Conservation (phyloP, 35 echinoderm and acorn worm genomes). For the Apostichopus japonicus region DNA sequence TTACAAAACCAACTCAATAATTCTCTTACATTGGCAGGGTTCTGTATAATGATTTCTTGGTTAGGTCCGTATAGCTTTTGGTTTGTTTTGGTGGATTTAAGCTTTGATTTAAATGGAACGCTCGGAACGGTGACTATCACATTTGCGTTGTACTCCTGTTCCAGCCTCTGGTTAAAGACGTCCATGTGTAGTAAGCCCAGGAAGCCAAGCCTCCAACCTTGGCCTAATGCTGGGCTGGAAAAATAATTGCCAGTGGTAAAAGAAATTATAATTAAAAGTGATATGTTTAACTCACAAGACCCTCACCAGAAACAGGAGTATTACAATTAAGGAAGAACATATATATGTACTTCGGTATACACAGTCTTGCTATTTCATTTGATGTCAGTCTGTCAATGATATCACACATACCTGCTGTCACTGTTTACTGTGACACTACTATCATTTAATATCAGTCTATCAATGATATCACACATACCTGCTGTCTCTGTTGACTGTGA, state of each 20-base stretch:
- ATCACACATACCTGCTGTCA: no score
- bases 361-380: no score
- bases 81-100: conserved; percentile 86
- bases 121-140: conserved; percentile 93
- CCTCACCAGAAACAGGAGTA: no score
- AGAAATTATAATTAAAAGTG: background rate
- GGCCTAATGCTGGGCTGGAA: conserved; percentile 84
- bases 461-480: no score
- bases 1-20: background rate
- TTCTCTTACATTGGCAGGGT: conserved; percentile 68
- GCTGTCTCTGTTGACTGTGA: no score
- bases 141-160: conserved; percentile 90
- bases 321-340: no score
- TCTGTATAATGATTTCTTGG: conserved; percentile 76
- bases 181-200: conserved; percentile 94
- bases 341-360: no score
- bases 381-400: no score
- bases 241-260: background rate
- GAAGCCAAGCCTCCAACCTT: conserved; percentile 92
- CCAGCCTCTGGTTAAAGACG: conserved; percentile 96
- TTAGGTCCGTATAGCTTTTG: conserved; percentile 70
- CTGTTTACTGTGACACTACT: no score
- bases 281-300: no score
- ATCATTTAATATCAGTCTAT: no score
- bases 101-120: conserved; percentile 82